Percentiles rank a stretch among this genome's conserved stretches.
Conservation (phyloP, 2,797 vertebrate species). For the Melanotaenia maccullochi region DNA sequence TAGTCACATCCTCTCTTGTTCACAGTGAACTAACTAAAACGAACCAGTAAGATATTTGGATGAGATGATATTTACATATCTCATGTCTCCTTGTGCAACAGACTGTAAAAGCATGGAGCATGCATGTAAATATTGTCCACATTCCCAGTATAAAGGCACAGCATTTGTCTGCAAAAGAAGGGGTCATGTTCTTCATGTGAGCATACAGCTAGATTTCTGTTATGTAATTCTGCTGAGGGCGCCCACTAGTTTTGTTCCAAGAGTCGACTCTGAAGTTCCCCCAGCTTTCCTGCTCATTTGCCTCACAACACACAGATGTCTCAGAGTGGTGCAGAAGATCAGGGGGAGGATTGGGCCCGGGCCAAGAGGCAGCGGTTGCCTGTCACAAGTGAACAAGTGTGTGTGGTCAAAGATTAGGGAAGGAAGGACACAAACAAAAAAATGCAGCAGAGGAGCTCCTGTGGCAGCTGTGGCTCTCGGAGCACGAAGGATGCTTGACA, state of each 20-base stretch:
- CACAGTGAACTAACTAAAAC: constrained; percentile 75
- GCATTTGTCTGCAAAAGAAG: constrained; percentile 47
- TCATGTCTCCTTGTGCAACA: constrained; percentile 5
- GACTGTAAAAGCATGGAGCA: constrained; percentile 12
- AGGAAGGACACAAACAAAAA: constrained; percentile 71
- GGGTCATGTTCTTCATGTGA: constrained; percentile 57
- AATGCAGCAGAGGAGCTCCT: constrained; percentile 77
- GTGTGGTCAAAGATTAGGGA: constrained; percentile 75
- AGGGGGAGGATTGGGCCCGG: constrained; percentile 25
- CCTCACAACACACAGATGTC: constrained; percentile 69
- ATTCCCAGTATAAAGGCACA: constrained; percentile 41
- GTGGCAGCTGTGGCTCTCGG: constrained; percentile 80
- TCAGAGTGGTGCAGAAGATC: constrained; percentile 51
- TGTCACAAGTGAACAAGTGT: constrained; percentile 77
- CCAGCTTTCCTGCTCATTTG: constrained; percentile 64
- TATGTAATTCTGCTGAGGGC: constrained; percentile 71
- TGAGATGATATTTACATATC: constrained; percentile 43
- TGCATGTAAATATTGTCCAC: constrained; percentile 33
- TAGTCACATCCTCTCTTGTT: constrained; percentile 89
- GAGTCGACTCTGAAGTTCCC: constrained; percentile 67
- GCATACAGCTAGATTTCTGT: constrained; percentile 53
- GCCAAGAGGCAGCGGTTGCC: constrained; percentile 69
- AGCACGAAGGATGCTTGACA: constrained; percentile 85
- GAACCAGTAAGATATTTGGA: constrained; percentile 33
- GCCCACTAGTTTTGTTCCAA: constrained; percentile 66